Percentiles rank a stretch among this genome's conserved stretches.
These are phyloP conservation scores for Phyto melanocephala DNA, from an alignment of 2,888 invertebrate species.

Conservation along the genomic window DNA sequence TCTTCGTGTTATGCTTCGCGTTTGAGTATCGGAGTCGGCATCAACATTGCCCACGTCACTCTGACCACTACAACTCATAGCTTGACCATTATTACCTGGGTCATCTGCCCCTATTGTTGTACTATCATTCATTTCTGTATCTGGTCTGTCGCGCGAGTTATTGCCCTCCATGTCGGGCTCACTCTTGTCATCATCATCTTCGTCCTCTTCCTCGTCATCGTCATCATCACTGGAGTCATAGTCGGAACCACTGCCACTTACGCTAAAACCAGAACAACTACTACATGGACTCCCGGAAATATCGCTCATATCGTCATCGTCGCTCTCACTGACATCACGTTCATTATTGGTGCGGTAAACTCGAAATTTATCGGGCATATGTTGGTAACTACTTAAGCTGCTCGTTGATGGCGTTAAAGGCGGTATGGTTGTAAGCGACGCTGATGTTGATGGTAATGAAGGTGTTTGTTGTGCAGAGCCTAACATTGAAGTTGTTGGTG, in stretches of 20 bases:
- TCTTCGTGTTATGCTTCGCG: conserved; percentile 68
- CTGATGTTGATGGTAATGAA: conserved; percentile 30
- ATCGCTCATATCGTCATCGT: conserved; percentile 75
- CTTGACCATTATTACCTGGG: conserved; percentile 69
- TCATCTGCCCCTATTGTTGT: conserved; percentile 55
- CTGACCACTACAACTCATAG: conserved; percentile 72
- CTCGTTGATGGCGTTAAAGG: conserved; percentile 34
- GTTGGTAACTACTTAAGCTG: conserved; percentile 70
- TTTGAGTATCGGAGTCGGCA: conserved; percentile 61
- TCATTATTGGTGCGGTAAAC: conserved; percentile 80
- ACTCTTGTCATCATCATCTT: conserved; percentile 76
- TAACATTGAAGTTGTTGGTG: conserved; percentile 55
- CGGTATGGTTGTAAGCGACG: conserved; percentile 46
- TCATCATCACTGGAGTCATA: conserved; percentile 77
- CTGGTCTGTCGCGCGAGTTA: conserved; percentile 65
- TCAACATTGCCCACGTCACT: conserved; percentile 67
- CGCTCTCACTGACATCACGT: conserved; percentile 77
- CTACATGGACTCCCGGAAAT: conserved; percentile 78
- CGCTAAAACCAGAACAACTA: conserved; percentile 78
- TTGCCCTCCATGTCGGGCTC: conserved; percentile 69
- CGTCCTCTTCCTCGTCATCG: conserved; percentile 75
- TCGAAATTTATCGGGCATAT: conserved; percentile 80
- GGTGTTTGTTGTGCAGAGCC: conserved; percentile 17
- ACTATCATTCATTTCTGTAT: conserved; percentile 62
- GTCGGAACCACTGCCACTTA: conserved; percentile 77